Conservation (phyloP, 1,140 invertebrate genomes). For the Heliconius hewitsoni region DNA sequence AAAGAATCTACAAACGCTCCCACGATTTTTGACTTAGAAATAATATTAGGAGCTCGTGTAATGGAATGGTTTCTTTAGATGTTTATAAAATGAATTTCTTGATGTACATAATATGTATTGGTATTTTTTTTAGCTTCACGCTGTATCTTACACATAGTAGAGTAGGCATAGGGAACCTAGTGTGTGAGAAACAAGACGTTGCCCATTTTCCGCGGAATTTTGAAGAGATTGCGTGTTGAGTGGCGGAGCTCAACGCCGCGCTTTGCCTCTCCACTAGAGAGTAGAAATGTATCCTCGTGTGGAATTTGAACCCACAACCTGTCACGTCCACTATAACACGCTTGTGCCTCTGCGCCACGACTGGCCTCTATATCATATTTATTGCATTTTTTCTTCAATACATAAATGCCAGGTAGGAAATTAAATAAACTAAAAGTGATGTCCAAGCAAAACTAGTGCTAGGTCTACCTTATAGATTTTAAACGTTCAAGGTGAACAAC, state of each 20-base stretch:
- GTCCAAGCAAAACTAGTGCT: not conserved
- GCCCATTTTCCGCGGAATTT: too few relatives aligned
- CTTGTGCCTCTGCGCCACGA: too few relatives aligned
- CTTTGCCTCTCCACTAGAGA: too few relatives aligned
- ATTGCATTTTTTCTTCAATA: not conserved
- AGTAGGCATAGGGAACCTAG: too few relatives aligned
- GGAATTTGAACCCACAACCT: too few relatives aligned
- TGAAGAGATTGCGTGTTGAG: too few relatives aligned
- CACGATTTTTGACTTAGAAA: conserved; percentile 62
- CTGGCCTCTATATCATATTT: not conserved
- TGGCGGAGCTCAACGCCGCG: too few relatives aligned
- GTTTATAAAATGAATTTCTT: not conserved
- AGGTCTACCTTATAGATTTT: conserved; percentile 48
- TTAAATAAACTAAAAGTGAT: not conserved
- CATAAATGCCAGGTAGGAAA: not conserved
- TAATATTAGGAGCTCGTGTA: conserved; percentile 28
- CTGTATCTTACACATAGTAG: too few relatives aligned
- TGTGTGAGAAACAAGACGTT: too few relatives aligned
- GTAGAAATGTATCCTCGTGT: too few relatives aligned
- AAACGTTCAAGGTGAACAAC: conserved; percentile 60
- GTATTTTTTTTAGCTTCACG: not conserved
- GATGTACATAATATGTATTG: not conserved
- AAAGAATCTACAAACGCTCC: conserved; percentile 53
- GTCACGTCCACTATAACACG: too few relatives aligned
- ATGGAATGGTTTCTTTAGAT: conserved; percentile 30